Evolutionary conservation across 2,113 vertebrate genomes (phyloP).

Genomic region (Brachirus orientalis): DNA sequence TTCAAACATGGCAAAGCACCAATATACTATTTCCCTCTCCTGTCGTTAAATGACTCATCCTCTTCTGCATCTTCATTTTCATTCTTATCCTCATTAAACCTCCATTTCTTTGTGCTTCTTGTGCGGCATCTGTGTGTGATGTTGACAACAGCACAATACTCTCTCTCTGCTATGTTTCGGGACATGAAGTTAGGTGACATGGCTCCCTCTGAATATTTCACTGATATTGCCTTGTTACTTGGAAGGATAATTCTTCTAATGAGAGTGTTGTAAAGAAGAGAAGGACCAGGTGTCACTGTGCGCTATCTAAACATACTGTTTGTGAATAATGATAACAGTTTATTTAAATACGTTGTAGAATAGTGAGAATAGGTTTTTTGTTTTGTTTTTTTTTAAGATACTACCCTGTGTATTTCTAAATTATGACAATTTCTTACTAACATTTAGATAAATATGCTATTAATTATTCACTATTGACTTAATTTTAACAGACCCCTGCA

Average conservation of each 20-base stretch:
- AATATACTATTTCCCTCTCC: constrained; percentile 9
- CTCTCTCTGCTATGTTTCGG: constrained; percentile 21
- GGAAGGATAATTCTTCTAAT: constrained; percentile 28
- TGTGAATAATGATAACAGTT: not conserved
- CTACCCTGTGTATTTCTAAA: not conserved
- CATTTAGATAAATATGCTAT: not conserved
- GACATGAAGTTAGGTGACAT: constrained; percentile 44
- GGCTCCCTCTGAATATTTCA: constrained; percentile 41
- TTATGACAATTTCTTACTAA: not conserved
- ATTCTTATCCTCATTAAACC: constrained; percentile 11
- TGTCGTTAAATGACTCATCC: constrained; percentile 28
- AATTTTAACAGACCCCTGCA: no score
- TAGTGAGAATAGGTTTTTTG: not conserved
- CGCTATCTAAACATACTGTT: constrained; percentile 1
- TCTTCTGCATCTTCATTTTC: constrained; percentile 2
- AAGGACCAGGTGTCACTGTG: constrained; percentile 2
- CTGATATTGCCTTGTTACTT: constrained; percentile 9
- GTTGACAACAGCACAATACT: constrained; percentile 7
- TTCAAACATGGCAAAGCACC: constrained; percentile 20
- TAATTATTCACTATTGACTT: not conserved
- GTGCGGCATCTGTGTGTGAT: not conserved
- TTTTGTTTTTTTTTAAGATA: not conserved
- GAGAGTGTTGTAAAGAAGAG: constrained; percentile 24
- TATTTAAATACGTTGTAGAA: not conserved
- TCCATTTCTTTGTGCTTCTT: not conserved